Evolutionary conservation across 2,888 invertebrate genomes (phyloP), one percentile per base, ranked within the genome.

Genomic region (Epistrophe grossulariae): DNA sequence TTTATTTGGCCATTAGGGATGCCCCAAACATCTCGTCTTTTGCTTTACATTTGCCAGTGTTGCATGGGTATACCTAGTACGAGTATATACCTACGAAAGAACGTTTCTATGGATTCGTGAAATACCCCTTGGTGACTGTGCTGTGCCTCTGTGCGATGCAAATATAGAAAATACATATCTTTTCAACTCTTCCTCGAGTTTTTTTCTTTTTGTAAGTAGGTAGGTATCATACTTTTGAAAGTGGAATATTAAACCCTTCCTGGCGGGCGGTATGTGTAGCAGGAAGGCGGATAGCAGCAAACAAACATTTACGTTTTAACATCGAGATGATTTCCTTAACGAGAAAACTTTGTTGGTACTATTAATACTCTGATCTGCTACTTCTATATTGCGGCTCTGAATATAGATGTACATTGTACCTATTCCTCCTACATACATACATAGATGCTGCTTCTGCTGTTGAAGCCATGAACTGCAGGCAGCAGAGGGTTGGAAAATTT

Each of bases 311-410:
- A 81, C 76, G 76, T 80, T 79, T 52, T 72, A 84, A 76, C 80
- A 80, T 84, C 62, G 72, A 85, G 55, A 85, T 81, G 77, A 85
- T 85, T 80, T 85, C 71, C 84, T 81, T 85, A 80, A 85, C 81
- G 77, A 85, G 84, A 85, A 85, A 85, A 85, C 77, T 81, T 85
- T 85, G 77, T 72, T 64, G 78, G 43, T 78, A 68, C 71, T 71
- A 43, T 66, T 52, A 40, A 48, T 74, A 52, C 48, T 40, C 28
- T 50, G 24, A 45, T 38, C 35, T 45, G 60, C 52, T 62, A 43
- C 66, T 45, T 43, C 24, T 43, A 19, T 24, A 19, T 52, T 43
- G 10, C 28, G 50, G 8, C 45, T 35, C 35, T 11, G 15, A 66
- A 31, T 45, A 5, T 45, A 28, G 28, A 64, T 45, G 13, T 31